Evolutionary conservation across 2,888 invertebrate genomes (phyloP).

Genomic region (Eumacrocentrus americanus): DNA sequence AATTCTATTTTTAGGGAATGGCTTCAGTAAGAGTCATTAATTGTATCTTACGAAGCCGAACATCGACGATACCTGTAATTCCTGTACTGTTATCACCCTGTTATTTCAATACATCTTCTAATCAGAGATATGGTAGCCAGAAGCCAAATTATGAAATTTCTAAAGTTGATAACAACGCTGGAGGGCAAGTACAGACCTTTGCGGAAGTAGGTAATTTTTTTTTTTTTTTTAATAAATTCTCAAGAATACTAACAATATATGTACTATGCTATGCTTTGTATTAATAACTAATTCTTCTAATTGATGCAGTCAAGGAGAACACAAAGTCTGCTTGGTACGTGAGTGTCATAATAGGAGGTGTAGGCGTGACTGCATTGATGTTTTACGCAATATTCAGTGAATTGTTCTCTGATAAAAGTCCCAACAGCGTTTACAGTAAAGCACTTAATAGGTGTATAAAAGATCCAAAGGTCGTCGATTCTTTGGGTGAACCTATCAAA

Average conservation of each 20-base stretch:
- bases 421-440: conserved; percentile 81
- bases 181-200: conserved; percentile 47
- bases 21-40: conserved; percentile 44
- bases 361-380: conserved; percentile 82
- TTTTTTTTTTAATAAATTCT: conserved; percentile 10
- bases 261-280: conserved; percentile 10
- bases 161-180: conserved; percentile 38
- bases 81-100: conserved; percentile 31
- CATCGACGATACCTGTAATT: conserved; percentile 31
- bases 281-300: conserved; percentile 38
- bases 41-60: conserved; percentile 40
- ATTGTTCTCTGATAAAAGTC: conserved; percentile 86
- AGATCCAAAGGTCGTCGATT: conserved; percentile 78
- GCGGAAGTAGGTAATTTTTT: conserved; percentile 55
- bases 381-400: conserved; percentile 86
- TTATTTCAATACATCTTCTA: conserved; percentile 22
- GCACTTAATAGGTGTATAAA: conserved; percentile 78
- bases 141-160: conserved; percentile 36
- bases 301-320: conserved; percentile 77
- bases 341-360: conserved; percentile 79
- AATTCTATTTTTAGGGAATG: conserved; percentile 42
- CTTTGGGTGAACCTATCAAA: conserved; percentile 88
- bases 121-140: conserved; percentile 37
- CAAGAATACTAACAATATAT: background rate
- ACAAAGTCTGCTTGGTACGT: conserved; percentile 88